Percentiles rank a stretch among this genome's conserved stretches.
phyloP scores from a whole-genome alignment of 2,113 vertebrate genomes.

The Aegotheles bennettii region DNA sequence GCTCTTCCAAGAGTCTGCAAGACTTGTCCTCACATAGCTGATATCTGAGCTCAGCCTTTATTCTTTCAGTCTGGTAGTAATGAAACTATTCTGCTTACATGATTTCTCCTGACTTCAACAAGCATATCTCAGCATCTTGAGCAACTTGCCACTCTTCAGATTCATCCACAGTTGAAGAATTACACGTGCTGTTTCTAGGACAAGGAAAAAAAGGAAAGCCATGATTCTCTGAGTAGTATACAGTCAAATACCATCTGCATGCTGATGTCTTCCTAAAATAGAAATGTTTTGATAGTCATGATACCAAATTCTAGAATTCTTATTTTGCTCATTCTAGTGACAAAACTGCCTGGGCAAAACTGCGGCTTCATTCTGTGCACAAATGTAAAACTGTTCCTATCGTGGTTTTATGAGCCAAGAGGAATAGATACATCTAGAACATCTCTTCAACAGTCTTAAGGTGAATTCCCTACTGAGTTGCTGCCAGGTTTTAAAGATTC shows the following conservation, averaged over 20 bases:
- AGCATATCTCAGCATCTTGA: slow-evolving; percentile 89
- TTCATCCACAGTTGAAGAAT: slow-evolving; percentile 79
- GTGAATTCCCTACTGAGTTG: background rate
- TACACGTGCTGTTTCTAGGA: slow-evolving; percentile 74
- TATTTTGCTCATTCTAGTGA: background rate
- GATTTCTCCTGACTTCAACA: slow-evolving; percentile 90
- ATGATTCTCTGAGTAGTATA: background rate
- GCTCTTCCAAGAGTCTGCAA: background rate
- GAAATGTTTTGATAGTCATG: background rate
- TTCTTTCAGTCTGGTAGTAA: background rate
- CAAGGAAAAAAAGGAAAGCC: background rate
- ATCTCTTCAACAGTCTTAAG: background rate
- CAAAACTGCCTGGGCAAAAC: background rate
- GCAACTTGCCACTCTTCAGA: slow-evolving; percentile 74
- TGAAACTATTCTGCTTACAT: slow-evolving; percentile 77
- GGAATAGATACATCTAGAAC: background rate
- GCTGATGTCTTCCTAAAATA: background rate
- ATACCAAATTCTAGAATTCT: background rate
- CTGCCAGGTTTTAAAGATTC: background rate
- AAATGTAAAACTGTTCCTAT: background rate
- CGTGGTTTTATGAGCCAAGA: background rate
- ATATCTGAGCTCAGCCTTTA: background rate
- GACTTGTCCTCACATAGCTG: background rate
- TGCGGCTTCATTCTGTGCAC: background rate
- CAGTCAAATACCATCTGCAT: background rate